A percentile compares a stretch with the other conserved stretches of the same genome.
Evolutionary conservation across 23 tunicate species (phyloP).

Genomic region (Halocynthia aurantium): DNA sequence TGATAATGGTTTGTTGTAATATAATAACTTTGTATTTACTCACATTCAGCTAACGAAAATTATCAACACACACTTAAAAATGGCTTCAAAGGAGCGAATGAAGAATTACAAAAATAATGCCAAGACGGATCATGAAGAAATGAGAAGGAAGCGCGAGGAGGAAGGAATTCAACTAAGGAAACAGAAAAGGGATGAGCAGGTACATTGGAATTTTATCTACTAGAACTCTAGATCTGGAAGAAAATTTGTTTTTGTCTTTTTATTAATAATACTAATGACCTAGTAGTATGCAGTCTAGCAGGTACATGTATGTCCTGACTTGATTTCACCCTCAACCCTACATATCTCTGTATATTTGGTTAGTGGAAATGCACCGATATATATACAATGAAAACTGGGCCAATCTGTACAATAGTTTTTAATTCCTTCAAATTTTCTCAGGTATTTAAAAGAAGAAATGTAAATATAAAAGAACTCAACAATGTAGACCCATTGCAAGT

Average conservation of each 20-base stretch:
- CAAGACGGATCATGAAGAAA: slow-evolving; percentile 68
- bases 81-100: slow-evolving; percentile 89
- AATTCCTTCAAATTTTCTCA: background rate
- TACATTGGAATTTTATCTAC: slow-evolving; percentile 3
- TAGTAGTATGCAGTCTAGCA: too few species aligned
- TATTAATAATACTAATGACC: too few species aligned
- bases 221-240: background rate
- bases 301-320: background rate
- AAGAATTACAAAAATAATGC: slow-evolving; percentile 74
- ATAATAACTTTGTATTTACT: too few species aligned
- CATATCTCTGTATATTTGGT: too few species aligned
- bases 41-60: too few species aligned
- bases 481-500: slow-evolving; percentile 5
- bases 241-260: background rate
- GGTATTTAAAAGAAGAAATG: slow-evolving; percentile 85
- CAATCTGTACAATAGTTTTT: too few species aligned
- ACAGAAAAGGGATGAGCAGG: slow-evolving; percentile 86
- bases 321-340: too few species aligned
- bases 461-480: slow-evolving; percentile 23
- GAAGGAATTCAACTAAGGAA: slow-evolving; percentile 90
- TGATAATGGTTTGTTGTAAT: too few species aligned
- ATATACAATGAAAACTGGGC: too few species aligned
- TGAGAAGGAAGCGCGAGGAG: slow-evolving; percentile 80
- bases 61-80: background rate
- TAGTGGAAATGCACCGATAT: too few species aligned